Conservation (phyloP, 2,888 invertebrate species). For the Melanargia galathea region DNA sequence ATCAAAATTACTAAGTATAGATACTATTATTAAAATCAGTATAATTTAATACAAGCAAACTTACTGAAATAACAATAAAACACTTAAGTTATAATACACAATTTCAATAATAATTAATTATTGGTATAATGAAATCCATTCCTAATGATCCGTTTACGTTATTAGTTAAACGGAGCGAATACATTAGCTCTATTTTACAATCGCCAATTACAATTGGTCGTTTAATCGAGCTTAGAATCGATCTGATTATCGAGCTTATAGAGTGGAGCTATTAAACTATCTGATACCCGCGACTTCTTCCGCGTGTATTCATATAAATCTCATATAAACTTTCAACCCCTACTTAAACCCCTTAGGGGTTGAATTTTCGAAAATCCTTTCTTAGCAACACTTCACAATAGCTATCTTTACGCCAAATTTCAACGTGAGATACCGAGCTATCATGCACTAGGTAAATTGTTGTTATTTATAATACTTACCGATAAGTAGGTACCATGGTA, state of each 20-base stretch:
- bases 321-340: no score
- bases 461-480: neutral
- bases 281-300: no score
- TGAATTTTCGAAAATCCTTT: no score
- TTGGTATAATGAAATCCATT: constrained; percentile 15
- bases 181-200: constrained; percentile 27
- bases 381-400: no score
- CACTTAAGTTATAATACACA: no score
- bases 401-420: no score
- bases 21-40: no score
- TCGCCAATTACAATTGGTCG: constrained; percentile 30
- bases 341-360: no score
- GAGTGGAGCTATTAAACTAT: constrained; percentile 23
- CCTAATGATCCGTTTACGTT: constrained; percentile 28
- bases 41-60: neutral
- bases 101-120: no score
- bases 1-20: no score
- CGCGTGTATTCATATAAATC: no score
- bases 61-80: neutral
- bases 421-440: constrained; percentile 18
- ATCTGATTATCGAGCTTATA: constrained; percentile 30
- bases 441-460: neutral
- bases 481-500: neutral
- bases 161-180: constrained; percentile 29
- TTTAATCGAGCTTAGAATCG: constrained; percentile 25